Conservation (phyloP, 1,140 invertebrate genomes). For the Schlechtendalia chinensis region DNA sequence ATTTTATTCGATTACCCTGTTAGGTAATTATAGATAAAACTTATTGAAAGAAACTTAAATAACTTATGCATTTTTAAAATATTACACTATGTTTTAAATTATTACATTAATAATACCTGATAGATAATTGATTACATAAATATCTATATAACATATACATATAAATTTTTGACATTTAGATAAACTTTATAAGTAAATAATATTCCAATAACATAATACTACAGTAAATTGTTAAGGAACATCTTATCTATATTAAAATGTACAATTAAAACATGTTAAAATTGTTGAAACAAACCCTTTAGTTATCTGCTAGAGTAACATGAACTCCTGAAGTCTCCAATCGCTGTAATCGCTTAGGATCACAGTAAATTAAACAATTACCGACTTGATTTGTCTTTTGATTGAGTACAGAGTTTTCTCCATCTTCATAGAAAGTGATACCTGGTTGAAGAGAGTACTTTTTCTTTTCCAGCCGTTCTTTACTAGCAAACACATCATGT, state of each 20-base stretch:
- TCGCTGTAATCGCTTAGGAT: conserved; percentile 62
- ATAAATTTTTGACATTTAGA: neutral
- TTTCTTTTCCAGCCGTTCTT: conserved; percentile 79
- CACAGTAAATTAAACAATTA: conserved; percentile 66
- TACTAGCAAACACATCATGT: conserved; percentile 85
- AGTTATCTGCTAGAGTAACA: conserved; percentile 28
- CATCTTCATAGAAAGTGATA: conserved; percentile 60
- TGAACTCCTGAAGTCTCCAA: conserved; percentile 36
- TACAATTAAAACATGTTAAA: neutral
- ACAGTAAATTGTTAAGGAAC: neutral
- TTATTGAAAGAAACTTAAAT: neutral
- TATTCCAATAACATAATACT: neutral
- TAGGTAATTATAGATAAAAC: neutral
- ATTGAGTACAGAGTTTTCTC: conserved; percentile 63
- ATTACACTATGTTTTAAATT: neutral
- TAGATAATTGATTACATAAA: neutral
- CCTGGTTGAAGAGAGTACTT: conserved; percentile 84
- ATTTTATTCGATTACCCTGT: neutral
- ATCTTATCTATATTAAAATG: neutral
- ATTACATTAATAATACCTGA: conserved; percentile 9
- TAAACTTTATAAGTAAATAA: too few relatives aligned
- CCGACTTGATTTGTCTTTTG: conserved; percentile 62
- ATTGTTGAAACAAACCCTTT: conserved; percentile 10
- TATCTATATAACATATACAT: neutral
- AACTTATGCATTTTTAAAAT: neutral